Evolutionary conservation across 1,140 invertebrate genomes (phyloP), one percentile per base, ranked within the genome.

Genomic region (Apolygus lucorum): DNA sequence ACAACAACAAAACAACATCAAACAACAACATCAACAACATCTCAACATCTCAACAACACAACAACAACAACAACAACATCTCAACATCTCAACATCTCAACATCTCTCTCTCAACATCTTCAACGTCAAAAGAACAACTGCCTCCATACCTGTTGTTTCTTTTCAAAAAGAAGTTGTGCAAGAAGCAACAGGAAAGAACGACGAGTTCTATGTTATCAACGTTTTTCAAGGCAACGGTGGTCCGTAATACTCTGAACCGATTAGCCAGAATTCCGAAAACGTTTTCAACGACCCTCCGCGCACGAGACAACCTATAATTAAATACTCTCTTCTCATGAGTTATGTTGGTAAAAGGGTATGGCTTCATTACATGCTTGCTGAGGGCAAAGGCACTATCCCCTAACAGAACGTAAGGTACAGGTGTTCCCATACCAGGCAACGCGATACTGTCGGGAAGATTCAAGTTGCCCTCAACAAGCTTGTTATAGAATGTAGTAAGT

Each of bases 331-430:
- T 63, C 67, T 72, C 65, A 67, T 66, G 63, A 66, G 73, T 71
- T 63, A 63, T 67, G 49, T 76, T 69, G 49, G 75, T 71, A 49
- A 73, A 73, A 42, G 70, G 68, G 75, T 75, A 83, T 67, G 81
- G 81, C 73, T 80, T 80, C 78, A 82, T 76, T 28, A 82, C 65
- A 70, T 78, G 72, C 64, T 68, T 34, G 62, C 70, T 70, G 34
- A 83, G 52, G 34, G 79, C 74, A 75, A 84, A 85, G 42, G 80
- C 81, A n/a, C n/a, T n/a, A n/a, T n/a, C n/a, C 68, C 81, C 79
- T 75, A 83, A 71, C 74, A 84, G 76, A 26, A 78, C 72, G 42
- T 76, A 49, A 71, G 69, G 69, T 14, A 67, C n/a, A 63, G 68
- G 64, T 21, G 70, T 70, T 68, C 73, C 67, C 65, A 52, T 52